Base-by-base conservation (phyloP, 2,888 invertebrate species). In the Spicauda simplicius region DNA sequence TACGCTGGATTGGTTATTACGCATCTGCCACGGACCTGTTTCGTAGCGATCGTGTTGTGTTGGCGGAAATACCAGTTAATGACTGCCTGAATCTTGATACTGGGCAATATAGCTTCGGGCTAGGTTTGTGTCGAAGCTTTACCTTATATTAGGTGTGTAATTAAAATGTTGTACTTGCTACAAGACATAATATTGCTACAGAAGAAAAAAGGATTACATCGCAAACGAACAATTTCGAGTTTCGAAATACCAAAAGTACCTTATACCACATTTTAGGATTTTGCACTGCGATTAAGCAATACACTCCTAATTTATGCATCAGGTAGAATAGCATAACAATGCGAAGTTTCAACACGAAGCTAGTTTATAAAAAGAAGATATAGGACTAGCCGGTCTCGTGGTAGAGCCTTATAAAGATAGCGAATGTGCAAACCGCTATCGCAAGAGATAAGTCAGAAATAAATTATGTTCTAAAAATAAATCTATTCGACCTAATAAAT, bases 1-100 rank as follows among this genome's bases (percentile, higher is more conserved):
- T 83, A 83, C 81, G 83, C 84, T 80, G 77, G 83, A 83, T 82
- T 78, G 78, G 70, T 76, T 76, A 85, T 85, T 84, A 85, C 80
- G 81, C 82, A 80, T 82, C 77, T 72, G 75, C 71, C 73, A 78
- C 52, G 80, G 82, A 83, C 84, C 67, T 52, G 67, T 62, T 67
- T 52, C 56, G 14, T 56, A 48, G 25, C 37, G 67, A 53, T 62
- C 57, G 33, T 57, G 62, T 57, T 64, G 50, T 63, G 55, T 62
- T 62, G 45, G 52, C 52, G 67, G 61, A 68, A 62, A 68, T 52
- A 68, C 61, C 41, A 68, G 67, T 57, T 68, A 68, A 68, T 68
- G 57, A 57, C 56, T 57, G 37, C 30, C 50, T 67, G 56, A 67
- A 67, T 67, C 56, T 45, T 57, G 56, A 62, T 57, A 62, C 61